Conservation (phyloP, 2,888 invertebrate genomes). For the Papilio demoleus region DNA sequence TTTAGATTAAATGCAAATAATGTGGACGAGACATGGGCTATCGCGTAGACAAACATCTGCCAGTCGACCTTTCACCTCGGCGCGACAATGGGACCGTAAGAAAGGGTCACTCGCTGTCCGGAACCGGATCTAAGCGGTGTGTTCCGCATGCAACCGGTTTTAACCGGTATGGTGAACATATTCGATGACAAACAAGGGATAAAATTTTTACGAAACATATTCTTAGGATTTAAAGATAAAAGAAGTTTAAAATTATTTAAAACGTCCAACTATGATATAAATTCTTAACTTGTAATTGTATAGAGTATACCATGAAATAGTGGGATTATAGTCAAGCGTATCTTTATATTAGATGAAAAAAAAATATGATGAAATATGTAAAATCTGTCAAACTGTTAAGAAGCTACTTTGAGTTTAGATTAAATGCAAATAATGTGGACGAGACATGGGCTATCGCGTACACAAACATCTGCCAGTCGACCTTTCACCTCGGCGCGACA, state of each 20-base stretch:
- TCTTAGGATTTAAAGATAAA: too few species aligned
- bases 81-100: conserved; percentile 63
- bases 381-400: neutral
- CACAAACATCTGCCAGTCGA: conserved; percentile 64
- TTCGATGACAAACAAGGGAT: too few species aligned
- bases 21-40: conserved; percentile 32
- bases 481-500: conserved; percentile 61
- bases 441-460: conserved; percentile 31
- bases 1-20: conserved; percentile 29
- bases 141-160: too few species aligned
- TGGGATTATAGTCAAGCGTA: too few species aligned
- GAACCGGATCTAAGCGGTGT: conserved; percentile 68
- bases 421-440: conserved; percentile 33
- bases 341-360: too few species aligned
- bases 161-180: too few species aligned
- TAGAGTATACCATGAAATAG: too few species aligned
- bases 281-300: too few species aligned
- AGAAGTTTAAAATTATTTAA: too few species aligned
- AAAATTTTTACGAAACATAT: too few species aligned
- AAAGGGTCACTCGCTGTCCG: conserved; percentile 72
- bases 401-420: neutral
- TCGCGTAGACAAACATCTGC: conserved; percentile 61
- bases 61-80: conserved; percentile 58
- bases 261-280: too few species aligned
- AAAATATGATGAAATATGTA: too few species aligned